Evolutionary conservation across 2,113 vertebrate genomes (phyloP).

Genomic region (Montifringilla adamsi): DNA sequence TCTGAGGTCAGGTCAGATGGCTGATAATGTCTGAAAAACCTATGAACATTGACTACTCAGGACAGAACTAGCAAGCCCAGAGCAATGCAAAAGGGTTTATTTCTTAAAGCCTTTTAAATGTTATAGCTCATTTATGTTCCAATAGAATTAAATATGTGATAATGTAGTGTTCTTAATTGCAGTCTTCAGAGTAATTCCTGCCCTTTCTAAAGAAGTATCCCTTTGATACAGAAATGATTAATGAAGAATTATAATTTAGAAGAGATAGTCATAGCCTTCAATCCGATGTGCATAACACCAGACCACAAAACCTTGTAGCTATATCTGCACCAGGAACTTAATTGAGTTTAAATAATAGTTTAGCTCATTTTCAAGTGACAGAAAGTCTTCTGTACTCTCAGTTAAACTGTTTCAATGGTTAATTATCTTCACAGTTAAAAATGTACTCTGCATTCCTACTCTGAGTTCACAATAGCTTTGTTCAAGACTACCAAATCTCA

Average conservation of each 20-base stretch:
- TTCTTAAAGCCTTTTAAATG: constrained; percentile 19
- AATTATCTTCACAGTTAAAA: constrained; percentile 16
- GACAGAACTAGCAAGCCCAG: neutral
- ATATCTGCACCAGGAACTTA: neutral
- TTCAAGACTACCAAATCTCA: neutral
- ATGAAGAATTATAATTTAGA: constrained; percentile 36
- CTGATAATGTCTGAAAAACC: neutral
- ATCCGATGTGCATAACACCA: neutral
- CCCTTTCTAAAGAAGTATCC: neutral
- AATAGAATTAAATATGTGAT: constrained; percentile 25
- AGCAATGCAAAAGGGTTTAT: neutral
- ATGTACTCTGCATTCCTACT: neutral
- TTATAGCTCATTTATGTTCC: constrained; percentile 27
- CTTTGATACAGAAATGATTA: constrained; percentile 30
- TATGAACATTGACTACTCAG: neutral
- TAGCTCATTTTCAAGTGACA: neutral
- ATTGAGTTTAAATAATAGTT: constrained; percentile 26
- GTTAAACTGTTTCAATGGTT: neutral
- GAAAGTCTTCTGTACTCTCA: neutral
- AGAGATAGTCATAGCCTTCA: neutral
- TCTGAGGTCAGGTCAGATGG: neutral
- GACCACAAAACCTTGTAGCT: neutral
- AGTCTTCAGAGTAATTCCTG: constrained; percentile 24
- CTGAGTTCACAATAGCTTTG: neutral
- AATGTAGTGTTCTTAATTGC: constrained; percentile 42